These are phyloP conservation scores for Eilema sororculum DNA, from an alignment of 2,888 invertebrate species.

Conservation along the genomic window DNA sequence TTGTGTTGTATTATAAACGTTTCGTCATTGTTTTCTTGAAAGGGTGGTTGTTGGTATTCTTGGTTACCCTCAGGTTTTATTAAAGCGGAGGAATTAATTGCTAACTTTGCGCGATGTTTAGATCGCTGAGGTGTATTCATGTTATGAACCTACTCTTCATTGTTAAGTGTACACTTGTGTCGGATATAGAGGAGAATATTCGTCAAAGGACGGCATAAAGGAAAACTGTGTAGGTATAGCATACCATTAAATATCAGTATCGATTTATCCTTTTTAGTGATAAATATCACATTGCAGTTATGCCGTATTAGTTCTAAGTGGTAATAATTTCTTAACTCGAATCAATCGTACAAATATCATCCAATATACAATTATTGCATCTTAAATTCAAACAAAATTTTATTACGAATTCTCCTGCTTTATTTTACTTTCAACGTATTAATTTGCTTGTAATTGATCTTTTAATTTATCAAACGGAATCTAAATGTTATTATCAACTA, in stretches of 20 bases:
- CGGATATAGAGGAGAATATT: too few species aligned
- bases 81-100: slow-evolving; percentile 28
- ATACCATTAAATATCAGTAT: too few species aligned
- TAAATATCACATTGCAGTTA: neutral
- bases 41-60: slow-evolving; percentile 38
- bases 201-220: too few species aligned
- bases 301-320: neutral
- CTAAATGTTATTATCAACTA: slow-evolving; percentile 21
- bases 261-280: neutral
- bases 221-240: too few species aligned
- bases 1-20: slow-evolving; percentile 48
- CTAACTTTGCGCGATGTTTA: neutral
- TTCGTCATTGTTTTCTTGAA: slow-evolving; percentile 45
- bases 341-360: too few species aligned
- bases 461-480: slow-evolving; percentile 11
- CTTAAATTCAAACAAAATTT: neutral
- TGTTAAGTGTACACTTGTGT: neutral
- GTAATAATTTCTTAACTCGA: neutral
- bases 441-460: too few species aligned
- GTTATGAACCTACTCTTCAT: neutral
- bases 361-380: too few species aligned
- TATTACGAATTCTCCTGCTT: slow-evolving; percentile 15
- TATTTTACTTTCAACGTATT: slow-evolving; percentile 16
- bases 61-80: slow-evolving; percentile 27
- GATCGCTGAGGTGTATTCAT: neutral